These are phyloP conservation scores for Anagrus nilaparvatae DNA, from an alignment of 1,140 invertebrate genomes.

Conservation along the genomic window DNA sequence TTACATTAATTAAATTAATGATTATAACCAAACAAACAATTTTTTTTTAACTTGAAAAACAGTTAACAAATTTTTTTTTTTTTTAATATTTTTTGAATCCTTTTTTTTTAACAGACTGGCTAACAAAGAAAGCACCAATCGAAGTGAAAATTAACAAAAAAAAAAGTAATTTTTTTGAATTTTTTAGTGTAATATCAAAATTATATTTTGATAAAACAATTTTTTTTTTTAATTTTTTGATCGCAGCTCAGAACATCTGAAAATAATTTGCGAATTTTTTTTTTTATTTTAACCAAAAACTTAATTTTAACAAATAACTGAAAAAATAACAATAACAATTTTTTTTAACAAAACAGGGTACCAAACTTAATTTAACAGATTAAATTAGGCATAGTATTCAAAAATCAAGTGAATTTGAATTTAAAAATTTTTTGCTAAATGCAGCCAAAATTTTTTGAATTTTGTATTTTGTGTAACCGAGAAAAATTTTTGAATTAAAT, in stretches of 20 bases:
- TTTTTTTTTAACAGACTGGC: background rate
- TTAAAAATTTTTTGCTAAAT: too few relatives aligned
- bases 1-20: too few relatives aligned
- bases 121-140: conserved; percentile 1
- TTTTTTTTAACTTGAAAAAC: too few relatives aligned
- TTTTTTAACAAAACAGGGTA: too few relatives aligned
- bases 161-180: background rate
- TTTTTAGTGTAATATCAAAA: conserved; percentile 8
- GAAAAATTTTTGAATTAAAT: too few relatives aligned
- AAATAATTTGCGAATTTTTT: background rate
- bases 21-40: too few relatives aligned
- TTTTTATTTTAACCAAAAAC: background rate
- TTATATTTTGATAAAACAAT: conserved; percentile 10
- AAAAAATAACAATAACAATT: background rate
- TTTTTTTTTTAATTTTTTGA: conserved; percentile 9
- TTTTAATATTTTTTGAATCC: too few relatives aligned
- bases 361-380: conserved; percentile 11
- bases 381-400: too few relatives aligned
- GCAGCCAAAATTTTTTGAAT: too few relatives aligned
- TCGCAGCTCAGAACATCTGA: conserved; percentile 9
- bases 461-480: too few relatives aligned
- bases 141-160: background rate
- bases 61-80: too few relatives aligned
- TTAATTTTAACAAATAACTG: background rate
- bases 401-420: too few relatives aligned